phyloP scores from a whole-genome alignment of 2,113 vertebrate species.

The Aplodontia rufa region DNA sequence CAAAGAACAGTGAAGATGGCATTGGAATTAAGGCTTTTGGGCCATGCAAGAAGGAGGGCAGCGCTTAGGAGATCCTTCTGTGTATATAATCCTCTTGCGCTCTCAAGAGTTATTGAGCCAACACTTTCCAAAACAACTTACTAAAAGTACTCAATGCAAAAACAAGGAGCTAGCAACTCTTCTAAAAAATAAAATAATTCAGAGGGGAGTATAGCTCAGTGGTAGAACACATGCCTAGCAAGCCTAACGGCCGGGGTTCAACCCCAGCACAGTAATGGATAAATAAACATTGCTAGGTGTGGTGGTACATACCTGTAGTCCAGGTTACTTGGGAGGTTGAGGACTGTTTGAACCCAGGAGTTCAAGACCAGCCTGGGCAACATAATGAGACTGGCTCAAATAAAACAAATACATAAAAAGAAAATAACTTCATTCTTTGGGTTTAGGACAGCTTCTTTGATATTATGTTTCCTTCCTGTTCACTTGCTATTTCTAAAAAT shows the following conservation, averaged over 20 bases:
- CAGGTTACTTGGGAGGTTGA: neutral
- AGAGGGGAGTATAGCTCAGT: neutral
- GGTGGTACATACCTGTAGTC: neutral
- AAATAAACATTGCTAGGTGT: neutral
- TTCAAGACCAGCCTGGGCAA: neutral
- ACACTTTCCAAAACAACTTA: constrained; percentile 13
- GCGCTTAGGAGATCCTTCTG: neutral
- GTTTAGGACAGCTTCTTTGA: constrained; percentile 8
- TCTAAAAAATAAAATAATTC: neutral
- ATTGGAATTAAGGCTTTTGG: neutral
- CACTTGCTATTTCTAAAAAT: constrained; percentile 49
- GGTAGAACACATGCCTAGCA: neutral
- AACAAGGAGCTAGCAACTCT: neutral
- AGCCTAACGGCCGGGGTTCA: neutral
- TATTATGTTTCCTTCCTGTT: neutral
- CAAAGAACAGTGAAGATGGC: neutral
- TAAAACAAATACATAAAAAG: neutral
- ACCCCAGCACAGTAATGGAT: neutral
- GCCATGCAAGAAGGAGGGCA: neutral
- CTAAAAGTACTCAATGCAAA: constrained; percentile 32
- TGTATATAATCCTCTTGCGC: neutral
- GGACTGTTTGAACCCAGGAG: neutral
- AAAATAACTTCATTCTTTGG: constrained; percentile 39
- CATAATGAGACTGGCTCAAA: neutral
- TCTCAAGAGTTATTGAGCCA: neutral